Evolutionary conservation across 2,797 vertebrate genomes (phyloP).

Genomic region (Melanotaenia parkinsoni): DNA sequence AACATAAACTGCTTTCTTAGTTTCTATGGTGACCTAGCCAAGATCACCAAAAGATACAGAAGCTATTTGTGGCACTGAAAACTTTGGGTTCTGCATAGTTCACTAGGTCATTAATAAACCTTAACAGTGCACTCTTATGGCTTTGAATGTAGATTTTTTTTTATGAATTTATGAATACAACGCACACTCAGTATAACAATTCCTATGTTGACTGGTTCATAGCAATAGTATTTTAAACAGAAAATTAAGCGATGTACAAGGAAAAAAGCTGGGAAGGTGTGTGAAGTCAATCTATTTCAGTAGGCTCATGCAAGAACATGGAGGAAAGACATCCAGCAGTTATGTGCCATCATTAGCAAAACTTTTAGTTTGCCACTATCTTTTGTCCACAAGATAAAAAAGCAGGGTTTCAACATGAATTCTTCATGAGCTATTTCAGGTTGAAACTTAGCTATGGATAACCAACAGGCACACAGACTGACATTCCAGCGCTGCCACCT

Average conservation of each 20-base stretch:
- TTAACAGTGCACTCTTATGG: too few species aligned
- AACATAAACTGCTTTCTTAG: background rate
- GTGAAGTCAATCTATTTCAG: too few species aligned
- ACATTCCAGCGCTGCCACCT: background rate
- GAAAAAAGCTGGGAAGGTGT: too few species aligned
- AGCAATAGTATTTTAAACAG: too few species aligned
- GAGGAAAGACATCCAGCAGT: too few species aligned
- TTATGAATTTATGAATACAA: too few species aligned
- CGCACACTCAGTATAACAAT: too few species aligned
- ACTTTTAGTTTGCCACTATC: background rate
- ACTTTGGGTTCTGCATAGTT: background rate
- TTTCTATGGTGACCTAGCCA: background rate
- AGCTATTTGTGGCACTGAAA: background rate
- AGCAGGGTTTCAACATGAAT: background rate
- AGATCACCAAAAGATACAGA: background rate
- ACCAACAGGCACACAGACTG: constrained; percentile 1
- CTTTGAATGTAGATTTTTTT: too few species aligned
- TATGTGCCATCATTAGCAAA: background rate
- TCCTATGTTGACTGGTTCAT: too few species aligned
- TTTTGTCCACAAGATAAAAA: background rate
- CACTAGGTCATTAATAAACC: too few species aligned
- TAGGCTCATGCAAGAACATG: too few species aligned
- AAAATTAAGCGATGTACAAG: too few species aligned
- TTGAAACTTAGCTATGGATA: background rate
- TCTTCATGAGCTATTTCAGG: constrained; percentile 4